phyloP scores from a whole-genome alignment of 2,888 invertebrate genomes.

The Hoplodrina blanda region DNA sequence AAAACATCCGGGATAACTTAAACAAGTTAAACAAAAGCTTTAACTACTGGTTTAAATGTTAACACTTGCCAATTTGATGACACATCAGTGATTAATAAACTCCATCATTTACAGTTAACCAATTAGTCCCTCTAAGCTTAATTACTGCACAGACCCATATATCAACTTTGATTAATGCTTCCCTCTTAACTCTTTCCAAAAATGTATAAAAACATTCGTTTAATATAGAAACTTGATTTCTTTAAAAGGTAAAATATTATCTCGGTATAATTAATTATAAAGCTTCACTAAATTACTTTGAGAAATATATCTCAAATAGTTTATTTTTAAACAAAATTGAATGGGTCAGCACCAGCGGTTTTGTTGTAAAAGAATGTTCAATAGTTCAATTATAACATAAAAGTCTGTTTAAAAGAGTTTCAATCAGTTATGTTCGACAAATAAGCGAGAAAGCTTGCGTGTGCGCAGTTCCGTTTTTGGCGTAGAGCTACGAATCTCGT shows the following conservation, averaged over 20 bases:
- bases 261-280: slow-evolving; percentile 61
- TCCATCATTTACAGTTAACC: slow-evolving; percentile 52
- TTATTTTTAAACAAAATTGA: slow-evolving; percentile 31
- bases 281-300: slow-evolving; percentile 43
- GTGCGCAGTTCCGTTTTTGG: slow-evolving; percentile 70
- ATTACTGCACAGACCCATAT: slow-evolving; percentile 48
- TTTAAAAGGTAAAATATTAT: slow-evolving; percentile 64
- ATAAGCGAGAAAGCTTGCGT: slow-evolving; percentile 66
- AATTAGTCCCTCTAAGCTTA: slow-evolving; percentile 57
- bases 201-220: slow-evolving; percentile 59
- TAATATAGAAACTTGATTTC: slow-evolving; percentile 61
- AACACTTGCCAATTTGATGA: slow-evolving; percentile 68
- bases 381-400: slow-evolving; percentile 55
- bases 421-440: slow-evolving; percentile 57
- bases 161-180: slow-evolving; percentile 61
- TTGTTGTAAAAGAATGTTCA: slow-evolving; percentile 40
- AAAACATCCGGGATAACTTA: slow-evolving; percentile 16
- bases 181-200: slow-evolving; percentile 61
- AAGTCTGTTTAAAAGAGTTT: slow-evolving; percentile 42
- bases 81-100: slow-evolving; percentile 61
- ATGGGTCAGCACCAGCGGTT: slow-evolving; percentile 17
- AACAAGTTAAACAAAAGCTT: slow-evolving; percentile 31
- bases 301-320: slow-evolving; percentile 29
- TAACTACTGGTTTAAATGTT: slow-evolving; percentile 68
- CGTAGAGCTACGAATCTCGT: slow-evolving; percentile 84